Conservation (phyloP, 2,797 vertebrate species). For the Acomys russatus region DNA sequence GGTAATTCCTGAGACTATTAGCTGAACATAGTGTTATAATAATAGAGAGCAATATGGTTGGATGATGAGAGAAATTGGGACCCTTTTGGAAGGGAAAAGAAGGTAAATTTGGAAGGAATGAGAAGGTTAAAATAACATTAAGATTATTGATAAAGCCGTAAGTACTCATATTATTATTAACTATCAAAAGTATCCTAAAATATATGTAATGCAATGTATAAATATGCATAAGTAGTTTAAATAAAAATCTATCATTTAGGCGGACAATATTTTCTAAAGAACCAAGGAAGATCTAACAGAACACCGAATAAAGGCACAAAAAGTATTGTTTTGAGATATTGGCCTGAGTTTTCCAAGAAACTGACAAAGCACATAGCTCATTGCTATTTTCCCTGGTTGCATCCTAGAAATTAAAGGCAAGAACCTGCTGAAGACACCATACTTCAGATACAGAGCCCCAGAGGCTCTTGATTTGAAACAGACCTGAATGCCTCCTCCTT, state of each 20-base stretch:
- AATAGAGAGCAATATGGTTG: not conserved
- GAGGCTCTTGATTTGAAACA: not conserved
- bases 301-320: not conserved
- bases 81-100: not conserved
- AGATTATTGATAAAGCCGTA: not conserved
- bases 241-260: not conserved
- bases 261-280: not conserved
- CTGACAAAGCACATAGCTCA: not conserved
- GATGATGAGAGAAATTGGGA: not conserved
- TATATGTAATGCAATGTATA: not conserved
- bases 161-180: not conserved
- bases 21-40: not conserved
- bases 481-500: not conserved
- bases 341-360: not conserved
- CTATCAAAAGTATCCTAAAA: not conserved
- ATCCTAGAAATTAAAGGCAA: not conserved
- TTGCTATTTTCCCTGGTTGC: not conserved
- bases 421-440: not conserved
- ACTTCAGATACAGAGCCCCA: not conserved
- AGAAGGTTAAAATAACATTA: not conserved
- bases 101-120: not conserved
- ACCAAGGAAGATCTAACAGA: not conserved
- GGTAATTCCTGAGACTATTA: not conserved
- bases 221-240: not conserved
- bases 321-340: not conserved